Evolutionary conservation across 2,113 vertebrate species (phyloP).

Genomic region (Misgurnus mizolepis): DNA sequence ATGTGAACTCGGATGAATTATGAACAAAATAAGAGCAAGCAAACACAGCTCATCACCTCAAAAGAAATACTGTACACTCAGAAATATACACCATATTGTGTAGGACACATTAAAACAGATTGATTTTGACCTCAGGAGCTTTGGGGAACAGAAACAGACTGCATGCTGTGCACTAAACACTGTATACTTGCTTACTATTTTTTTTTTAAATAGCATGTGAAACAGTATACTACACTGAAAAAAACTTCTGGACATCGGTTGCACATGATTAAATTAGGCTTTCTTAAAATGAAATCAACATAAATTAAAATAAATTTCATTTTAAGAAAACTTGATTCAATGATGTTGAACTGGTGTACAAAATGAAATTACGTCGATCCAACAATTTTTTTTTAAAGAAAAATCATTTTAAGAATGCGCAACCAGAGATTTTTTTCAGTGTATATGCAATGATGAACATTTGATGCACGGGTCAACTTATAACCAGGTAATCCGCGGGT

Average conservation of each 20-base stretch:
- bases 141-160: not conserved
- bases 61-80: not conserved
- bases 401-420: too few relatives aligned
- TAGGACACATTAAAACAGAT: not conserved
- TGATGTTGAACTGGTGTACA: too few relatives aligned
- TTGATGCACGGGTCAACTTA: too few relatives aligned
- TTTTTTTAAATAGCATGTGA: not conserved
- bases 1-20: slow-evolving; percentile 13
- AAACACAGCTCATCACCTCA: slow-evolving; percentile 4
- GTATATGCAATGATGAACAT: not conserved
- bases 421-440: too few relatives aligned
- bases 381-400: too few relatives aligned
- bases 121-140: not conserved
- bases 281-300: too few relatives aligned
- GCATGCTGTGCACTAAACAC: not conserved
- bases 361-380: too few relatives aligned
- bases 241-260: too few relatives aligned
- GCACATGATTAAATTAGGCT: too few relatives aligned
- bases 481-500: too few relatives aligned
- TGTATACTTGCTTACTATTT: not conserved
- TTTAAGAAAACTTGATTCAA: too few relatives aligned
- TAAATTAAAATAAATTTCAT: too few relatives aligned
- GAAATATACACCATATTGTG: not conserved
- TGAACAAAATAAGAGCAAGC: not conserved
- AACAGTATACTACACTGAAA: not conserved